phyloP scores from a whole-genome alignment of 2,888 invertebrate species.

The Diarsia brunnea region DNA sequence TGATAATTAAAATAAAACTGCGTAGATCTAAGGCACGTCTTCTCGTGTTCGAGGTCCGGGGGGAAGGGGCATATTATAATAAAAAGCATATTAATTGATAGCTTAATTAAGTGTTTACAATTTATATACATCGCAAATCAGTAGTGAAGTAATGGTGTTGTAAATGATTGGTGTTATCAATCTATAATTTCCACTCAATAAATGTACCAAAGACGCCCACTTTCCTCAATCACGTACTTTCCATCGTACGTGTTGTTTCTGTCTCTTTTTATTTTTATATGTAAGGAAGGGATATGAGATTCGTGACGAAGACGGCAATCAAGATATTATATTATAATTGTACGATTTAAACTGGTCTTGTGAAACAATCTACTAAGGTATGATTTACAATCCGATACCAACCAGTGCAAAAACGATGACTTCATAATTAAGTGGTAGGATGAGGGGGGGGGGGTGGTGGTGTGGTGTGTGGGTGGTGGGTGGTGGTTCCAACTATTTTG shows the following conservation, averaged over 20 bases:
- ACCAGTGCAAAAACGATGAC: conserved; percentile 25
- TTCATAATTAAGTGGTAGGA: conserved; percentile 23
- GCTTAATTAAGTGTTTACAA: conserved; percentile 66
- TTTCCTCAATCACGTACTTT: conserved; percentile 67
- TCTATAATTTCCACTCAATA: conserved; percentile 79
- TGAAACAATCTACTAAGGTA: conserved; percentile 34
- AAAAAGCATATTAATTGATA: conserved; percentile 63
- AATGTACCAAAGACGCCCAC: conserved; percentile 73
- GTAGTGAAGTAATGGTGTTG: conserved; percentile 72
- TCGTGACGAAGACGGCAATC: conserved; percentile 50
- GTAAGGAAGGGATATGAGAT: conserved; percentile 43
- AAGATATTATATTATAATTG: conserved; percentile 60
- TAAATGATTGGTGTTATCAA: conserved; percentile 79
- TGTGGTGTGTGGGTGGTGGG: too few species aligned
- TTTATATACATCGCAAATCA: conserved; percentile 73
- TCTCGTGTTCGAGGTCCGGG: too few species aligned
- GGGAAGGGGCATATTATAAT: too few species aligned
- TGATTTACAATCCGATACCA: conserved; percentile 35
- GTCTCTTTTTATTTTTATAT: conserved; percentile 47
- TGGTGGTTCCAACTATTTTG: conserved; percentile 20
- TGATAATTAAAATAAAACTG: too few species aligned
- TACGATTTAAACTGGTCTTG: conserved; percentile 41
- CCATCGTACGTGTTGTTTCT: conserved; percentile 45
- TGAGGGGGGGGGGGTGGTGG: too few species aligned
- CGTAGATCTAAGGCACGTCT: too few species aligned